Percentiles rank a stretch among this genome's conserved stretches.
Evolutionary conservation across 2,113 vertebrate species (phyloP).

Genomic region (Saguinus imperator): DNA sequence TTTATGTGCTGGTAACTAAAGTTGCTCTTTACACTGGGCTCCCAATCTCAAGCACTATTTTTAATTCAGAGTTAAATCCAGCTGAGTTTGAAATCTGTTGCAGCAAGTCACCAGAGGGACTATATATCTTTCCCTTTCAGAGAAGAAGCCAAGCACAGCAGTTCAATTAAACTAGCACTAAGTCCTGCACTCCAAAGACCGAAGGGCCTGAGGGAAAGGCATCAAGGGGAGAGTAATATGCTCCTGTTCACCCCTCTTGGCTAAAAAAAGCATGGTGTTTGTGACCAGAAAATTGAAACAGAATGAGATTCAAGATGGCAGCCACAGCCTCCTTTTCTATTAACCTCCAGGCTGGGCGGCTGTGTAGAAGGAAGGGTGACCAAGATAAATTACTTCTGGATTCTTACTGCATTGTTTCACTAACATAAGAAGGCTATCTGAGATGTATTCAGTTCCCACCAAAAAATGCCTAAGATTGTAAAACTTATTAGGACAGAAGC

Average conservation of each 20-base stretch:
- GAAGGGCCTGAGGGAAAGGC: slow-evolving; percentile 60
- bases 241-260: slow-evolving; percentile 49
- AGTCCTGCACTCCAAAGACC: slow-evolving; percentile 52
- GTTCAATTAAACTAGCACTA: slow-evolving; percentile 69
- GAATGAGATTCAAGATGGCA: slow-evolving; percentile 73
- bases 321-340: slow-evolving; percentile 37
- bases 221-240: slow-evolving; percentile 47
- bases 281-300: slow-evolving; percentile 73
- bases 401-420: neutral
- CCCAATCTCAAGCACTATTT: slow-evolving; percentile 24
- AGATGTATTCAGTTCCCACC: neutral
- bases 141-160: slow-evolving; percentile 66
- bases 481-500: slow-evolving; percentile 46
- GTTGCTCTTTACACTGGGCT: neutral
- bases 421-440: neutral
- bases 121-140: slow-evolving; percentile 62
- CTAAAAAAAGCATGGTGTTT: slow-evolving; percentile 65
- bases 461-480: slow-evolving; percentile 29
- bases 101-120: slow-evolving; percentile 59
- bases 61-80: slow-evolving; percentile 66
- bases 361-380: neutral
- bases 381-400: slow-evolving; percentile 53
- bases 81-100: slow-evolving; percentile 64
- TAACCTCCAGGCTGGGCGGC: slow-evolving; percentile 44
- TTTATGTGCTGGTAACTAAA: neutral